Conservation (phyloP, 2,113 vertebrate genomes). For the Entomyzon cyanotis region DNA sequence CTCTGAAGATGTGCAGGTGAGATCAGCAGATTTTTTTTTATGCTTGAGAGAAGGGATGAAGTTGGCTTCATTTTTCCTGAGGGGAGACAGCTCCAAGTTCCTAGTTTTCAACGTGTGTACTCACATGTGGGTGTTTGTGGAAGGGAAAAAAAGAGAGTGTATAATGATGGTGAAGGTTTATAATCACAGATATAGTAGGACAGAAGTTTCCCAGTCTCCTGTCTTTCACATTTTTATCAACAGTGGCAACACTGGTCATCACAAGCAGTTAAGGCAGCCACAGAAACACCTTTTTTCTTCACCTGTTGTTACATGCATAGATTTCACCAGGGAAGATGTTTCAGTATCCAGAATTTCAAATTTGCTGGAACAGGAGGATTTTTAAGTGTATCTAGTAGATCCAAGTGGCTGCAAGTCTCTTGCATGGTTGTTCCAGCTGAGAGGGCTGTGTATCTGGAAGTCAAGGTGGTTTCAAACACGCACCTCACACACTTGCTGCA, state of each 20-base stretch:
- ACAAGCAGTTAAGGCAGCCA: neutral
- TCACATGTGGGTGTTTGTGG: neutral
- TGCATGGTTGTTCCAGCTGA: neutral
- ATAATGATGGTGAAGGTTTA: neutral
- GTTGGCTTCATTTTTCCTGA: neutral
- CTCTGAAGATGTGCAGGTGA: neutral
- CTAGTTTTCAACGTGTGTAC: neutral
- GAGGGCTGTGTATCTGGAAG: neutral
- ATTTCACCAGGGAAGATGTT: neutral
- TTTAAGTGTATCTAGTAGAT: neutral
- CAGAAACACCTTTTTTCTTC: neutral
- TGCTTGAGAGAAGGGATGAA: neutral
- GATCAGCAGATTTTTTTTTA: conserved; percentile 25
- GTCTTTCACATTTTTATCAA: neutral
- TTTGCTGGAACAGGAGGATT: neutral
- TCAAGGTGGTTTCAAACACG: neutral
- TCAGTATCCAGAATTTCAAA: neutral
- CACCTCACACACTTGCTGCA: neutral
- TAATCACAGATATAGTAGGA: neutral
- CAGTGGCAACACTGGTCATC: neutral
- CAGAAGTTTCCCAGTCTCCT: neutral
- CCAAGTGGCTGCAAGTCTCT: neutral
- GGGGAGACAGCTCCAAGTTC: neutral
- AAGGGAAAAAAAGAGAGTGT: neutral
- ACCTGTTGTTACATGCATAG: neutral